Base-by-base conservation (phyloP, 2,113 vertebrate genomes). In the Grammomys dolichurus region DNA sequence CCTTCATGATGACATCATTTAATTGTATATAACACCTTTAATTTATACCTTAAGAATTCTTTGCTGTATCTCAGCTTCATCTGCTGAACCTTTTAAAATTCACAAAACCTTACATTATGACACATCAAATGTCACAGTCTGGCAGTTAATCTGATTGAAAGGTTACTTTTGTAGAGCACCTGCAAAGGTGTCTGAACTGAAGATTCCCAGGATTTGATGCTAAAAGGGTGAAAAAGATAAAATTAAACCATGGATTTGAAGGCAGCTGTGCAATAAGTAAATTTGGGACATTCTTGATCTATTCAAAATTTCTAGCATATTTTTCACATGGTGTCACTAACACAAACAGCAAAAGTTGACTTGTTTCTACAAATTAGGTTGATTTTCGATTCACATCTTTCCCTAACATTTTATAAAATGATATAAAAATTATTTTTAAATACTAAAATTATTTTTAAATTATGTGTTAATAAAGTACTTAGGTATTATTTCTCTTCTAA, bases 61-160 rank as follows among this genome's bases (percentile, higher is more conserved):
- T 80, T 40, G 24, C 51, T 93, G 78, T 93, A 90, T 85, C 58
- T 94, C 94, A 31, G 31, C 36, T 81, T 96, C 96, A 95, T 96
- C 86, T 89, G 89, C 91, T 89, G 91, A 96, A 91, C 92, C 60
- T 85, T 90, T 97, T 96, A 95, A 95, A 94, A 96, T 96, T 96
- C 97, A 96, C 90, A 92, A 90, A 95, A 91, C 76, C 94, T 80
- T 80, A 87, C 84, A 56, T 95, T 88, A 97, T 96, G 93, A 91
- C 95, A 97, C 97, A 96, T 97, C 97, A 97, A 98, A 98, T 98
- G 96, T 96, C 97, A 98, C 94, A 96, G 94, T 97, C 97, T 98
- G 97, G 96, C 94, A 95, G 97, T 96, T 97, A 97, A 97, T 98
- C 96, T 96, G 89, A 72, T 54, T 69, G 95, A 97, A 98, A 98